phyloP scores from a whole-genome alignment of 2,888 invertebrate genomes.

The Oligia fasciuncula region DNA sequence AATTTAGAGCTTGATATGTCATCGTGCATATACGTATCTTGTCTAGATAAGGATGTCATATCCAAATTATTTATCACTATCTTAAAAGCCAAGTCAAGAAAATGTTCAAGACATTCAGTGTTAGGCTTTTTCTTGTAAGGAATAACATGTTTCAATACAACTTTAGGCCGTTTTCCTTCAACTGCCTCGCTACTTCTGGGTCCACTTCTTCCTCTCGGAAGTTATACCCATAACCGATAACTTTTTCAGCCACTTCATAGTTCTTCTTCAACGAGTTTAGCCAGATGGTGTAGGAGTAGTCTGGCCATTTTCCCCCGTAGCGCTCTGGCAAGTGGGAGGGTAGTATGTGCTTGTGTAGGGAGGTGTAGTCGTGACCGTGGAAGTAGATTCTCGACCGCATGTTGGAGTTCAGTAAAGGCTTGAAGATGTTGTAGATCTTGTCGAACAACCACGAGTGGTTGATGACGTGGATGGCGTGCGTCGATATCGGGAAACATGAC shows the following conservation, averaged over 20 bases:
- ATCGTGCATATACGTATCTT: background rate
- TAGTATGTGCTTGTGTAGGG: conserved; percentile 93
- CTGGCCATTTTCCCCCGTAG: conserved; percentile 93
- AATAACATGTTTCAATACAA: conserved; percentile 68
- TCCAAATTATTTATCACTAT: background rate
- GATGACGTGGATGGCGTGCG: conserved; percentile 93
- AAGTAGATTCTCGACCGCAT: conserved; percentile 92
- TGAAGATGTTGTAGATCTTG: conserved; percentile 94
- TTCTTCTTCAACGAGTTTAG: conserved; percentile 91
- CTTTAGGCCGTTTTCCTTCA: conserved; percentile 80
- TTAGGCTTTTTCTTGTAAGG: background rate
- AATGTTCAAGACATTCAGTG: background rate
- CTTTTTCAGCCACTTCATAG: conserved; percentile 90
- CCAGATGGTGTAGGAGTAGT: conserved; percentile 94
- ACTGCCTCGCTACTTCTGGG: conserved; percentile 79
- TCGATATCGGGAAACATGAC: conserved; percentile 93
- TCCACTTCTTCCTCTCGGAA: conserved; percentile 85
- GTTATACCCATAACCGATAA: conserved; percentile 91
- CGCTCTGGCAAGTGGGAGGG: conserved; percentile 93
- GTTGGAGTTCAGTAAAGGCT: conserved; percentile 92
- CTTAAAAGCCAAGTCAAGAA: background rate
- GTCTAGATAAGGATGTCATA: background rate
- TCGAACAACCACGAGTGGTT: conserved; percentile 96
- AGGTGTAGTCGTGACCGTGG: conserved; percentile 93
- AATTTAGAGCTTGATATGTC: background rate